Evolutionary conservation across 2,113 vertebrate genomes (phyloP).

Genomic region (Urocynchramus pylzowi): DNA sequence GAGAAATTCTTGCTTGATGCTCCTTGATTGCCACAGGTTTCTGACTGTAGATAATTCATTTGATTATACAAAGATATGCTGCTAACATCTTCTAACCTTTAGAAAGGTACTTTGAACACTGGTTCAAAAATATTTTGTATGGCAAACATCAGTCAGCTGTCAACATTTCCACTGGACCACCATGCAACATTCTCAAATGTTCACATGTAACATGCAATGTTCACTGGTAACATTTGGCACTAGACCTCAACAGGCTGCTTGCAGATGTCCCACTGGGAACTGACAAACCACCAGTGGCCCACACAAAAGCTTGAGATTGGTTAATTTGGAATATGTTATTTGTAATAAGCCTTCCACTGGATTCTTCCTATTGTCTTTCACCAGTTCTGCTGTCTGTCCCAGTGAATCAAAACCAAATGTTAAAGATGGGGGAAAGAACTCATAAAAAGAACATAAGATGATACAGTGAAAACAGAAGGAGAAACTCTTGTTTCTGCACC

Average conservation of each 20-base stretch:
- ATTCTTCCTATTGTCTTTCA: conserved; percentile 20
- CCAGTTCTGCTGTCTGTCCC: background rate
- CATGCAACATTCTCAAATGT: background rate
- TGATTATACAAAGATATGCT: background rate
- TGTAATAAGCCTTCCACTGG: background rate
- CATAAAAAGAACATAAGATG: background rate
- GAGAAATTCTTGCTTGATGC: background rate
- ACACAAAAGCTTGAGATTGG: background rate
- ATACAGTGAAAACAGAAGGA: background rate
- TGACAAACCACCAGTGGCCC: background rate
- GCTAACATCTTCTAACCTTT: background rate
- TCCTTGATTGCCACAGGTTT: background rate
- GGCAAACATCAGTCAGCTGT: background rate
- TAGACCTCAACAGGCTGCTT: background rate
- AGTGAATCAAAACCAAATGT: conserved; percentile 17
- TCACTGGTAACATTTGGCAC: background rate
- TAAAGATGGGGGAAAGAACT: background rate
- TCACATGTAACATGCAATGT: no score
- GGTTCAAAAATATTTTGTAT: background rate
- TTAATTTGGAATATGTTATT: background rate
- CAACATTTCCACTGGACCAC: background rate
- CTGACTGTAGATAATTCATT: background rate
- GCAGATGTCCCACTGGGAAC: background rate
- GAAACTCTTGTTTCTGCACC: background rate
- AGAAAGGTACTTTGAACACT: background rate